These are phyloP conservation scores for Chiridota heheva DNA, from an alignment of 35 echinoderm and acorn worm genomes.

Conservation along the genomic window DNA sequence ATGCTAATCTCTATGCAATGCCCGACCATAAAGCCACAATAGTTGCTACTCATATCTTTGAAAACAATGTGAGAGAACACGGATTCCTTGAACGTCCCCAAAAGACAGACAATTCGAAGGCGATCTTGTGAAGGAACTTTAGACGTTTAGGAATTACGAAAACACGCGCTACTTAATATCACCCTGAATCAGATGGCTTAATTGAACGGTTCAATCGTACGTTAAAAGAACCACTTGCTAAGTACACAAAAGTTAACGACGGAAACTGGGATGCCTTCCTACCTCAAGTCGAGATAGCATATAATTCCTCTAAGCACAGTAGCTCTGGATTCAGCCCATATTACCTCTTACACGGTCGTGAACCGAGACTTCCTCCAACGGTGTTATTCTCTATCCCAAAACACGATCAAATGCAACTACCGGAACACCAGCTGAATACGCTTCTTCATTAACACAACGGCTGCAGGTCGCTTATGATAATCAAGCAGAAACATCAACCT, in stretches of 20 bases:
- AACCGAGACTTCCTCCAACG: slow-evolving; percentile 8
- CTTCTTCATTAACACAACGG: neutral
- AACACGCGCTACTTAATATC: slow-evolving; percentile 42
- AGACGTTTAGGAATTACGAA: slow-evolving; percentile 14
- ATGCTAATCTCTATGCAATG: neutral
- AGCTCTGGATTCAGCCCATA: slow-evolving; percentile 48
- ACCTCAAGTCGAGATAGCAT: neutral
- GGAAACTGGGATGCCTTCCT: slow-evolving; percentile 41
- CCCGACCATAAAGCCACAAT: neutral
- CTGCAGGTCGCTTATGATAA: neutral
- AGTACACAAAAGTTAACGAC: neutral
- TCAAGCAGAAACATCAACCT: neutral
- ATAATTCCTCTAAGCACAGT: slow-evolving; percentile 3
- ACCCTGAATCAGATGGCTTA: slow-evolving; percentile 54
- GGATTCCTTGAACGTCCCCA: no score
- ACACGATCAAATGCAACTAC: neutral
- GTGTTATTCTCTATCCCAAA: neutral
- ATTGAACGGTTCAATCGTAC: slow-evolving; percentile 43
- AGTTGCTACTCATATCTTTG: slow-evolving; percentile 10
- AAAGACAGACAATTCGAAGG: slow-evolving; percentile 50
- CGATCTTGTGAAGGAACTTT: slow-evolving; percentile 5
- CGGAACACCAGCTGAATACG: neutral
- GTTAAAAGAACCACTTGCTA: slow-evolving; percentile 42
- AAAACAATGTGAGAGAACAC: neutral
- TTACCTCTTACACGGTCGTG: slow-evolving; percentile 32